A percentile compares a stretch with the other conserved stretches of the same genome.
Evolutionary conservation across 2,888 invertebrate genomes (phyloP).

Genomic region (Acanthopleura granulata): DNA sequence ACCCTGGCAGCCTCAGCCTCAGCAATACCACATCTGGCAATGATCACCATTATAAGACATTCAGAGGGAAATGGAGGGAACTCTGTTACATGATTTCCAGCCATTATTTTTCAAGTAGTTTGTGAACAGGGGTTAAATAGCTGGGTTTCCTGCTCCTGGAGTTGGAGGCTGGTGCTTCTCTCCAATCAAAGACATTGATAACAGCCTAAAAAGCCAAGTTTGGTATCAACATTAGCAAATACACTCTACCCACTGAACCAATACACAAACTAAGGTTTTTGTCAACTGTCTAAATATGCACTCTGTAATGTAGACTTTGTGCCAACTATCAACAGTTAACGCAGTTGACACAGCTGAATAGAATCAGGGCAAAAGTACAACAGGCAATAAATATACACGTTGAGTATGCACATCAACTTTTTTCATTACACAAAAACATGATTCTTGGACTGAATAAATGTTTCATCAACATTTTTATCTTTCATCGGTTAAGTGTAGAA

Average conservation of each 20-base stretch:
- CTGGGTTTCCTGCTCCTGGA: background rate
- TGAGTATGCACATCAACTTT: background rate
- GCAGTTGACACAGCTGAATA: slow-evolving; percentile 1
- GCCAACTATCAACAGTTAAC: background rate
- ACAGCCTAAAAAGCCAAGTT: background rate
- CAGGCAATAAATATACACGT: background rate
- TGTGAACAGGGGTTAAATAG: slow-evolving; percentile 2
- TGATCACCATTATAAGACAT: slow-evolving; percentile 4
- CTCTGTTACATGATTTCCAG: slow-evolving; percentile 5
- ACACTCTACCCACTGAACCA: background rate
- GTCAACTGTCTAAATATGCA: background rate
- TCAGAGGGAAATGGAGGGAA: slow-evolving; percentile 10
- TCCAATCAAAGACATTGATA: no score
- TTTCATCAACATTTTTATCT: no score
- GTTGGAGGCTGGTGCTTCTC: background rate
- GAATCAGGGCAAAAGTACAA: background rate
- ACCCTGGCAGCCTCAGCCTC: background rate
- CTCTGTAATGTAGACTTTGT: background rate
- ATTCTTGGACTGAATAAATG: no score
- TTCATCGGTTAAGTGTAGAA: no score
- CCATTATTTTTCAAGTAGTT: slow-evolving; percentile 12
- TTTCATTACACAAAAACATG: no score
- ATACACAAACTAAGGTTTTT: background rate
- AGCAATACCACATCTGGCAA: background rate
- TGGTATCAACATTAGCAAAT: background rate